Base-by-base conservation (phyloP, 2,888 invertebrate species). In the Synergus umbraculus region DNA sequence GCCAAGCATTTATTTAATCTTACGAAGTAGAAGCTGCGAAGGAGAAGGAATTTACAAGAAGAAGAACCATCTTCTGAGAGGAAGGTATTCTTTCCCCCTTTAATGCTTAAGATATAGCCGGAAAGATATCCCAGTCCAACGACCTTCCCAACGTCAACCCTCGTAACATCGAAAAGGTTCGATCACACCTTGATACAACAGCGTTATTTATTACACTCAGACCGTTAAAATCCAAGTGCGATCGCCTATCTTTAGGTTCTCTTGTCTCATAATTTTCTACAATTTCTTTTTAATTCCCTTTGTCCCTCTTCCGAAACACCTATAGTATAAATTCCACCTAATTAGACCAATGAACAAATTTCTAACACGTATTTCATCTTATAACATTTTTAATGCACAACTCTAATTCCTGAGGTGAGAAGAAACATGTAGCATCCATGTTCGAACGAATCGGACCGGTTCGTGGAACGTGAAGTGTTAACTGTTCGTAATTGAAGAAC, bases 131-230 rank as follows among this genome's bases (percentile, higher is more conserved):
- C 46, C 44, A 69, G 67, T 49, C 67, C 67, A 69, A 46, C 67
- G 67, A 69, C 67, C 67, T 69, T 49, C 46, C 67, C 46, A 69
- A 69, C 67, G 67, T 69, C 67, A 69, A 69, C 44, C 46, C 67
- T 69, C 67, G 46, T 69, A 69, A 69, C 49, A 69, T 69, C 29
- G 67, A 69, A 69, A 69, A 69, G 67, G 67, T 69, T 69, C 46
- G 46, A 49, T 49, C 67, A 49, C 67, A 49, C 46, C 67, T 69
- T 69, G 67, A 69, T 49, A 69, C 67, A 69, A 69, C 46, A 29
- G 13, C 44, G 67, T 69, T 69, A 69, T 69, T 69, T 69, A 69
- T 69, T 69, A 69, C 46, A 29, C 29, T 69, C 67, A 46, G 44
- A 29, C 49, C 67, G 29, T 69, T 69, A 69, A 69, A 69, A 69